Evolutionary conservation across 2,888 invertebrate genomes (phyloP).

Genomic region (Pardosa pseudoannulata): DNA sequence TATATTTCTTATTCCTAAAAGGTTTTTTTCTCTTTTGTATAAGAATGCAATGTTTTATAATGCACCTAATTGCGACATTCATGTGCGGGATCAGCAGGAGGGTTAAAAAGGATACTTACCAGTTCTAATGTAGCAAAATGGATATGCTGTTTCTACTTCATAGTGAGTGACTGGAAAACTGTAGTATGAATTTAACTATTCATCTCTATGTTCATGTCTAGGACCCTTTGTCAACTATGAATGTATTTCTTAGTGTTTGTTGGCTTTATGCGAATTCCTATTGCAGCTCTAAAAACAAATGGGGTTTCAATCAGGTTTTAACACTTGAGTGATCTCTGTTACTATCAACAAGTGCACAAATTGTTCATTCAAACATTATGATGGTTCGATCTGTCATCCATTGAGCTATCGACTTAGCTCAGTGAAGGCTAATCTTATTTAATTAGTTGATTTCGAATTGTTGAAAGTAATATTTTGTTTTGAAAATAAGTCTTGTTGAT

Average conservation of each 20-base stretch:
- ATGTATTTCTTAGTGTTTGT: conserved; percentile 60
- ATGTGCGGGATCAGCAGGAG: conserved; percentile 37
- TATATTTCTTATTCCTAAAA: neutral
- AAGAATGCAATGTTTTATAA: neutral
- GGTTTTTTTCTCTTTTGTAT: neutral
- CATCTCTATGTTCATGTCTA: conserved; percentile 64
- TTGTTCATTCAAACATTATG: neutral
- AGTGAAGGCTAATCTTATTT: no score
- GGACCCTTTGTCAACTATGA: conserved; percentile 45
- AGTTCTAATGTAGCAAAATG: conserved; percentile 43
- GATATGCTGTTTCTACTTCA: conserved; percentile 64
- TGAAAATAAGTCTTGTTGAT: no score
- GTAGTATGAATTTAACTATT: conserved; percentile 57
- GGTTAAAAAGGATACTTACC: conserved; percentile 41
- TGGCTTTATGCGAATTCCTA: conserved; percentile 45
- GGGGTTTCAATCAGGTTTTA: neutral
- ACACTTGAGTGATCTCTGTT: no score
- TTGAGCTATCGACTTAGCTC: no score
- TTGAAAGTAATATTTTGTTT: no score
- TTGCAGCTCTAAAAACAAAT: conserved; percentile 47
- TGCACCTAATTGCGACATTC: no score
- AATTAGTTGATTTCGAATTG: no score
- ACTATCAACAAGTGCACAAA: neutral
- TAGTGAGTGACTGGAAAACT: conserved; percentile 58
- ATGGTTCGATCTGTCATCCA: neutral